Evolutionary conservation across 1,140 invertebrate species (phyloP).

Genomic region (Solenopsis invicta): DNA sequence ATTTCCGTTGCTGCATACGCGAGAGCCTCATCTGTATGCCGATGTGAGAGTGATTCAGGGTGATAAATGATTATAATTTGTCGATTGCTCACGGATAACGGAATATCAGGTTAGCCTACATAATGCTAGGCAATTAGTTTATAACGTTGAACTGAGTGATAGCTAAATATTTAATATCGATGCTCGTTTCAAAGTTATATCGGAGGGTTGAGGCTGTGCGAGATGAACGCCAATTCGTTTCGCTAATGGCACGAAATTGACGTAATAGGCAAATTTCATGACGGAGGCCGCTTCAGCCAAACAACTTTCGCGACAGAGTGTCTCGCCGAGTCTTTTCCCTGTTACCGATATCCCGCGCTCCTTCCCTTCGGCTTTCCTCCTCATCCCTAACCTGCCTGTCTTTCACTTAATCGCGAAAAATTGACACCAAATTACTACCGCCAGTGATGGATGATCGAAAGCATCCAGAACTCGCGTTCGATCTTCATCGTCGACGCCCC

Average conservation of each 20-base stretch:
- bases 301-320: conserved; percentile 14
- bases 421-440: conserved; percentile 64
- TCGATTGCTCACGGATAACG: not conserved
- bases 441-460: conserved; percentile 64
- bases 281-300: conserved; percentile 5
- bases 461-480: conserved; percentile 44
- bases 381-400: conserved; percentile 15
- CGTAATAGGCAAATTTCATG: conserved; percentile 40
- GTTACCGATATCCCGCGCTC: conserved; percentile 5
- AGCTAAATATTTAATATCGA: conserved; percentile 41
- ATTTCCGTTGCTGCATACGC: not conserved
- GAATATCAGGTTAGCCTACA: not conserved
- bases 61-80: not conserved
- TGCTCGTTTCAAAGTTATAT: not conserved
- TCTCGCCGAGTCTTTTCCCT: not conserved
- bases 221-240: conserved; percentile 16
- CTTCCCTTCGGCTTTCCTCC: conserved; percentile 2
- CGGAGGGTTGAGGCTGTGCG: not conserved
- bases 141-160: not conserved
- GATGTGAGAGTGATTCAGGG: not conserved
- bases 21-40: not conserved
- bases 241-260: conserved; percentile 30
- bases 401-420: conserved; percentile 66
- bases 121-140: not conserved
- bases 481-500: conserved; percentile 7